A percentile compares a stretch with the other conserved stretches of the same genome.
Evolutionary conservation across 2,797 vertebrate species (phyloP).

Genomic region (Sylvilagus floridanus): DNA sequence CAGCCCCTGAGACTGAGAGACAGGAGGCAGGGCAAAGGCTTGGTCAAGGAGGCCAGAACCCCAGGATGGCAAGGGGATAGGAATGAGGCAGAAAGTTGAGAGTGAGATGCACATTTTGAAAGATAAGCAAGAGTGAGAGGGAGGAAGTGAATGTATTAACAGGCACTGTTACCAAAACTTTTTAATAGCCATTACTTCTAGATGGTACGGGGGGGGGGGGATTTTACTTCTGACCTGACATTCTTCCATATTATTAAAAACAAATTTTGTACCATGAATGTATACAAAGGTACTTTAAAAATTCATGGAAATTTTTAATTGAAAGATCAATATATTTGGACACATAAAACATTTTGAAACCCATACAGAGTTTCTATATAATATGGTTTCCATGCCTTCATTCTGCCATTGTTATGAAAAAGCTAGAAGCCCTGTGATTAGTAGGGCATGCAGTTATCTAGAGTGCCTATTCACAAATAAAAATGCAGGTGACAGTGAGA

Average conservation of each 20-base stretch:
- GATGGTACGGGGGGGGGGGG: background rate
- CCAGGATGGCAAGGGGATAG: background rate
- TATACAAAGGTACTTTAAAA: background rate
- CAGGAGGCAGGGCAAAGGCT: background rate
- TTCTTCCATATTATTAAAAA: conserved; percentile 22
- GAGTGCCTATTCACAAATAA: background rate
- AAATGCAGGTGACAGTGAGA: background rate
- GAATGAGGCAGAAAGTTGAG: background rate
- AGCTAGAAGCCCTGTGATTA: background rate
- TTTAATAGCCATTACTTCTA: background rate
- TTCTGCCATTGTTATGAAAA: background rate
- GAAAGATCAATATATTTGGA: too few relatives aligned
- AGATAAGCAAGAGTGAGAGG: background rate
- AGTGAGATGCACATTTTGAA: background rate
- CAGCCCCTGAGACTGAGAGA: background rate
- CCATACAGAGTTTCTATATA: too few relatives aligned
- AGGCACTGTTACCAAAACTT: background rate
- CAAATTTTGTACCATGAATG: background rate
- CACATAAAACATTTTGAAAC: too few relatives aligned
- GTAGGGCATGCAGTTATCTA: background rate
- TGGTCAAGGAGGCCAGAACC: background rate
- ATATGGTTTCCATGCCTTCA: too few relatives aligned
- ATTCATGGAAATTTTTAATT: too few relatives aligned
- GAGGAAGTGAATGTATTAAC: background rate
- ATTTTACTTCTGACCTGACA: conserved; percentile 33